These are phyloP conservation scores for Muntiacus muntjak DNA, from an alignment of 2,113 vertebrate genomes.

Conservation along the genomic window DNA sequence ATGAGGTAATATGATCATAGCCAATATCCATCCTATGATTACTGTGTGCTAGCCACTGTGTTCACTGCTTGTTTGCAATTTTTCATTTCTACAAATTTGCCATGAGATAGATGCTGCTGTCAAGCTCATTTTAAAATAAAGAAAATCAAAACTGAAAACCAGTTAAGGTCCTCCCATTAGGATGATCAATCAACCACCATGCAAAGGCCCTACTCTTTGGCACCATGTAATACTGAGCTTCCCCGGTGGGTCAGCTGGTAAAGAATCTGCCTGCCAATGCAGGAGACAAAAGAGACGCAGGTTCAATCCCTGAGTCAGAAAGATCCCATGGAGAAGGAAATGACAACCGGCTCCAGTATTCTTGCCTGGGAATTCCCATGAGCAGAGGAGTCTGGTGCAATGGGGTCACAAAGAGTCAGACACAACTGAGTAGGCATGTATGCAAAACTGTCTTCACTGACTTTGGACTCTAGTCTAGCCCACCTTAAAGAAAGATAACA, in stretches of 20 bases:
- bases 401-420: neutral
- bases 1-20: neutral
- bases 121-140: neutral
- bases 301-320: neutral
- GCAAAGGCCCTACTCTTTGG: neutral
- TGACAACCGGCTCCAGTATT: neutral
- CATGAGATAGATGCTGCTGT: neutral
- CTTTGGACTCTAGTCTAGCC: neutral
- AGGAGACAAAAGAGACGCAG: neutral
- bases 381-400: neutral
- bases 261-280: neutral
- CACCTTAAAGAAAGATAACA: neutral
- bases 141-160: neutral
- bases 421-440: neutral
- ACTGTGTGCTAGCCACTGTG: neutral
- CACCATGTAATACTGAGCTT: neutral
- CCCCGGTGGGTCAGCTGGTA: neutral
- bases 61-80: neutral
- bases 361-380: neutral
- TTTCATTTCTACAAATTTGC: neutral
- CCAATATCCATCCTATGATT: neutral
- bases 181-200: neutral
- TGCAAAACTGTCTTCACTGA: neutral
- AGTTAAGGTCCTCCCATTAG: neutral
- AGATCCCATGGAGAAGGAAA: neutral